These are phyloP conservation scores for Cephalopterus ornatus DNA, from an alignment of 2,113 vertebrate species.

Conservation along the genomic window DNA sequence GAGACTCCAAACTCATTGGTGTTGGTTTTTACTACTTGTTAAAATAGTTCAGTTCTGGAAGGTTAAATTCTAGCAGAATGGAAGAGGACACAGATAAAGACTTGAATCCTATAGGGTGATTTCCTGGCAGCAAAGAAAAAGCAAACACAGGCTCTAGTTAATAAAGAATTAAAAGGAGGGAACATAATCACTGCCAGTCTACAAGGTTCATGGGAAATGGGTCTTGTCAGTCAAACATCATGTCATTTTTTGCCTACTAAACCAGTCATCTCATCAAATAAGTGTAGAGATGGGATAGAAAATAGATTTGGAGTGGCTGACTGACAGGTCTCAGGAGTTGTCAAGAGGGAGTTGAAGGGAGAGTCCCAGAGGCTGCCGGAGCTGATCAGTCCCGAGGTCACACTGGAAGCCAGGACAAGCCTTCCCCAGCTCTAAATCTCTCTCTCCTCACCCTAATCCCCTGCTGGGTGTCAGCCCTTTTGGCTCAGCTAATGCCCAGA, in stretches of 20 bases:
- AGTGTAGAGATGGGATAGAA: background rate
- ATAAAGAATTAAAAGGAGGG: conserved; percentile 10
- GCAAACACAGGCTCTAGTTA: background rate
- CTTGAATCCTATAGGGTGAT: background rate
- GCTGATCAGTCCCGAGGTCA: background rate
- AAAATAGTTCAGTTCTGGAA: background rate
- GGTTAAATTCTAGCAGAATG: background rate
- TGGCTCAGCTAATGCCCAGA: background rate
- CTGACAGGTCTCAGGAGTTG: background rate
- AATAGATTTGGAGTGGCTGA: background rate
- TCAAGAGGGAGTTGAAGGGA: background rate
- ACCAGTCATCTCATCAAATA: background rate
- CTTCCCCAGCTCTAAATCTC: background rate
- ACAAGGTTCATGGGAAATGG: background rate
- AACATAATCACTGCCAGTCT: background rate
- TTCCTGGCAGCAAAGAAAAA: background rate
- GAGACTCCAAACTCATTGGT: background rate
- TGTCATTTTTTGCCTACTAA: background rate
- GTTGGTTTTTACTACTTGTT: background rate
- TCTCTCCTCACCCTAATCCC: background rate
- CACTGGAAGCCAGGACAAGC: background rate
- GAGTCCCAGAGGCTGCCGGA: background rate
- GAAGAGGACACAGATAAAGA: background rate
- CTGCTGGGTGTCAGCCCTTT: background rate
- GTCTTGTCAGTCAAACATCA: background rate